Conservation (phyloP, 2,113 vertebrate species). For the Planiliza haematocheilus region DNA sequence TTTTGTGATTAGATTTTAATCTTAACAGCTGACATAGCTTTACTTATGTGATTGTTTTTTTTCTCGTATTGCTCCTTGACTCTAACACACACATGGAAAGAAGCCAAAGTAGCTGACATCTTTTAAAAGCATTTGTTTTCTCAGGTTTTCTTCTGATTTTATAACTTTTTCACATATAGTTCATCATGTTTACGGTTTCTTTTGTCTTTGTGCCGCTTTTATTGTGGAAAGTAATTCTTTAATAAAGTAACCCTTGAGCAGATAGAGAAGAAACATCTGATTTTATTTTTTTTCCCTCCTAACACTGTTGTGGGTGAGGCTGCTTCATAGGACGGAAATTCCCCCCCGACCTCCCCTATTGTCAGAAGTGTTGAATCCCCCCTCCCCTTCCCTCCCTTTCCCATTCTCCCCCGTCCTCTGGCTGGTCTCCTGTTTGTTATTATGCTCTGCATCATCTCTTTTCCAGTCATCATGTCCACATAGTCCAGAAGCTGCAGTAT, state of each 20-base stretch:
- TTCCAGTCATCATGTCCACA: background rate
- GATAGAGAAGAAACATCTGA: slow-evolving; percentile 3
- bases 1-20: background rate
- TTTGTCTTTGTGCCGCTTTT: background rate
- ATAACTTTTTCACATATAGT: too few species aligned
- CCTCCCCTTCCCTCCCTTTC: too few species aligned
- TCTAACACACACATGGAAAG: too few species aligned
- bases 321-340: slow-evolving; percentile 54
- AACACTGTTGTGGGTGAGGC: slow-evolving; percentile 45
- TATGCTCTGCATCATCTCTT: background rate
- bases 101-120: too few species aligned
- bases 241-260: background rate
- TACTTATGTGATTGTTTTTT: background rate
- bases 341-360: slow-evolving; percentile 42
- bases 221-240: background rate
- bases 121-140: background rate
- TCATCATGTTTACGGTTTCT: background rate
- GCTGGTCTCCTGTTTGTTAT: slow-evolving; percentile 20
- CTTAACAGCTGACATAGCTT: background rate
- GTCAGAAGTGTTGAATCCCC: slow-evolving; percentile 15
- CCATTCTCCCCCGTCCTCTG: background rate
- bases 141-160: background rate
- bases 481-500: background rate
- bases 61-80: too few species aligned
- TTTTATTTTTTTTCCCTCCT: background rate